These are phyloP conservation scores for Heterodera filipjevi DNA, from an alignment of 2,888 invertebrate genomes.

Conservation along the genomic window DNA sequence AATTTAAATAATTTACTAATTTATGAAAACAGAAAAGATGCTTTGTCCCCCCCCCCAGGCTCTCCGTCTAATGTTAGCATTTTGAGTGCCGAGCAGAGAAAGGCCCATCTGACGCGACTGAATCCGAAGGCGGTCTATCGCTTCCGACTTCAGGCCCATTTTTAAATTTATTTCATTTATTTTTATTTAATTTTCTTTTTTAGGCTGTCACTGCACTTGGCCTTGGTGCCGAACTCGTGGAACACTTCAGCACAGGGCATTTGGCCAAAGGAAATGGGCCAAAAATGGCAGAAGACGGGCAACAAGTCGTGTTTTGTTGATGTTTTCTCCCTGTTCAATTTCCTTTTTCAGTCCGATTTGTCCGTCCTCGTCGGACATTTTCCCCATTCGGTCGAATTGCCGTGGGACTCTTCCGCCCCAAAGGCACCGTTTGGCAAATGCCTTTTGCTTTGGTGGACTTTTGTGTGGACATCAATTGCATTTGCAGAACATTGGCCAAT, in stretches of 20 bases:
- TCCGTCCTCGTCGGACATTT: neutral
- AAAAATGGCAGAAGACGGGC: neutral
- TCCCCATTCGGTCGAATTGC: constrained; percentile 1
- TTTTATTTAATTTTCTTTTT: neutral
- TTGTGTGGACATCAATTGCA: neutral
- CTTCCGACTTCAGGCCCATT: constrained; percentile 16
- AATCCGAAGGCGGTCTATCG: constrained; percentile 21
- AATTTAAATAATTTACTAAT: too few species aligned
- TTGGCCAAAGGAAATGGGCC: constrained; percentile 1
- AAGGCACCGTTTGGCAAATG: neutral
- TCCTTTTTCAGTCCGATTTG: neutral
- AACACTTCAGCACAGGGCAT: constrained; percentile 28
- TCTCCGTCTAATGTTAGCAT: constrained; percentile 24
- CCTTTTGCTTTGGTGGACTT: neutral
- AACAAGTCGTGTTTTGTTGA: neutral
- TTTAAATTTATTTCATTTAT: neutral
- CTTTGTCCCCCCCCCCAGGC: neutral
- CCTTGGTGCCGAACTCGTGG: constrained; percentile 24
- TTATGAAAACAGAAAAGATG: too few species aligned
- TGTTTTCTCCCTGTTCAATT: neutral
- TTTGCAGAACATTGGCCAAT: neutral
- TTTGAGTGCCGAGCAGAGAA: constrained; percentile 20
- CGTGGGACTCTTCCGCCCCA: constrained; percentile 1
- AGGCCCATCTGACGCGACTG: constrained; percentile 6
- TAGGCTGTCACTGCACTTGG: constrained; percentile 24